Conservation (phyloP, 2,888 invertebrate genomes). For the Chrysotoxum bicinctum region DNA sequence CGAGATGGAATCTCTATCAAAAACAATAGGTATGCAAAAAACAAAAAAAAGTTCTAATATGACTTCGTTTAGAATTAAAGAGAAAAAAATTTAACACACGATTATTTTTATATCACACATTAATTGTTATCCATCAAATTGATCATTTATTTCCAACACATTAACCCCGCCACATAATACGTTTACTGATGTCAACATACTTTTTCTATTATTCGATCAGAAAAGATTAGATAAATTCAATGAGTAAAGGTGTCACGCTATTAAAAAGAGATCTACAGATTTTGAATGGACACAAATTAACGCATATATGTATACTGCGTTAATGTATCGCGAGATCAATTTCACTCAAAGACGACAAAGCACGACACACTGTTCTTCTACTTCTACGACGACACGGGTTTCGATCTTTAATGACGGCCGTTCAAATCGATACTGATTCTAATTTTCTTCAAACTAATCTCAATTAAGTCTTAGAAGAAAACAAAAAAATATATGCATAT, state of each 20-base stretch:
- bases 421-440: conserved; percentile 68
- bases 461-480: conserved; percentile 3
- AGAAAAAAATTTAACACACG: not conserved
- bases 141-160: conserved; percentile 32
- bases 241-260: not conserved
- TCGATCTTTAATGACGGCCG: conserved; percentile 63
- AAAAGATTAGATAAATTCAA: conserved; percentile 2
- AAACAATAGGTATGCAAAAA: conserved; percentile 21
- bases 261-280: conserved; percentile 9
- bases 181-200: not conserved
- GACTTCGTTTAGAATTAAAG: conserved; percentile 24
- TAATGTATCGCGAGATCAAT: conserved; percentile 46
- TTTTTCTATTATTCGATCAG: not conserved
- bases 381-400: not conserved
- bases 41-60: conserved; percentile 46
- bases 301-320: not conserved
- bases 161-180: conserved; percentile 3
- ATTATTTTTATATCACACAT: conserved; percentile 38
- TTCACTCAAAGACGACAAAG: conserved; percentile 24
- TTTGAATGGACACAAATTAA: conserved; percentile 18
- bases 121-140: conserved; percentile 41
- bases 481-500: conserved; percentile 5
- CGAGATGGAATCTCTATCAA: conserved; percentile 53
- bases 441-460: conserved; percentile 52
- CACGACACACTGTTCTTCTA: conserved; percentile 16